Conservation (phyloP, 2,797 vertebrate genomes). For the Karalla daura region DNA sequence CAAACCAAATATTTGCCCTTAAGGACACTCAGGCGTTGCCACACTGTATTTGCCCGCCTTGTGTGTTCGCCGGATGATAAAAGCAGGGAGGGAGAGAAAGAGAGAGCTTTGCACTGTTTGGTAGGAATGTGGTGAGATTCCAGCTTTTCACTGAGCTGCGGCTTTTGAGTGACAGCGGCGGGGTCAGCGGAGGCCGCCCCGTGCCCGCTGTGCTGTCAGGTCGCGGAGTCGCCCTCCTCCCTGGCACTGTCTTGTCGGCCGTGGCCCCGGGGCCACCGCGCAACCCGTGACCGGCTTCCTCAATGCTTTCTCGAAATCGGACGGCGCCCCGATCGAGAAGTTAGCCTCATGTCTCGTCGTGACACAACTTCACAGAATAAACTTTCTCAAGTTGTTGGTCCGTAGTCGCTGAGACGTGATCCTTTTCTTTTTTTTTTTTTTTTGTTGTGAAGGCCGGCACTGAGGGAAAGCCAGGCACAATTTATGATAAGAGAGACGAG, state of each 20-base stretch:
- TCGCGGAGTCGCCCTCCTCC: slow-evolving; percentile 45
- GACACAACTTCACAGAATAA: slow-evolving; percentile 31
- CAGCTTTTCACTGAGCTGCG: slow-evolving; percentile 40
- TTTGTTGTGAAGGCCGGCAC: slow-evolving; percentile 72
- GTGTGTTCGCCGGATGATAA: slow-evolving; percentile 7
- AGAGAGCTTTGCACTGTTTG: slow-evolving; percentile 24
- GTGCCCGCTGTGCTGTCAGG: slow-evolving; percentile 54
- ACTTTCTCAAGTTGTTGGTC: slow-evolving; percentile 53
- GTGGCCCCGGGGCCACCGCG: slow-evolving; percentile 40
- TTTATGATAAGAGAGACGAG: slow-evolving; percentile 78
- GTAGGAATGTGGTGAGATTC: slow-evolving; percentile 54
- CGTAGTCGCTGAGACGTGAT: slow-evolving; percentile 63
- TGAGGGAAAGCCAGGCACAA: slow-evolving; percentile 71
- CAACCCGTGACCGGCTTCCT: slow-evolving; percentile 50
- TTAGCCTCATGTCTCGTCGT: slow-evolving; percentile 20
- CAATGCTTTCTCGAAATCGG: slow-evolving; percentile 39
- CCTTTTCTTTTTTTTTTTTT: no score
- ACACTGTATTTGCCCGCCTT: slow-evolving; percentile 11
- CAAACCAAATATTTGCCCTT: slow-evolving; percentile 35
- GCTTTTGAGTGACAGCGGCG: slow-evolving; percentile 52
- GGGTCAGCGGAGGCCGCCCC: slow-evolving; percentile 50
- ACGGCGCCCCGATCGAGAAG: slow-evolving; percentile 10
- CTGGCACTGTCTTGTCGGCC: slow-evolving; percentile 41
- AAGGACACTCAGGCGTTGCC: slow-evolving; percentile 6
- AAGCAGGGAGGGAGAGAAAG: no score